Percentiles rank a stretch among this genome's conserved stretches.
Evolutionary conservation across 2,113 vertebrate genomes (phyloP).

Genomic region (Scolopax mira): DNA sequence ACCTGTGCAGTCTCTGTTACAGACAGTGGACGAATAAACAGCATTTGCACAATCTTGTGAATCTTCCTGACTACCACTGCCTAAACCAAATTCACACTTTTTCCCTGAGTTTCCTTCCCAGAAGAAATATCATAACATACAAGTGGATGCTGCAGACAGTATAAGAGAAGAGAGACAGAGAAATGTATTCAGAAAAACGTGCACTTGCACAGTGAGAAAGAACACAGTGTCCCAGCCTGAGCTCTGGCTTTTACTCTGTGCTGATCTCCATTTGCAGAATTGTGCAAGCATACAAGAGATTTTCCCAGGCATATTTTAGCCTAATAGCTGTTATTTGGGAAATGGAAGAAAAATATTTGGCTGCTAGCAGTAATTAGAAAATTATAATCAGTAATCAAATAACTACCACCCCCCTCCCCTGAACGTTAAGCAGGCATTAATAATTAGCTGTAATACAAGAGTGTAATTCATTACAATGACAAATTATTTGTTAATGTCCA

Average conservation of each 20-base stretch:
- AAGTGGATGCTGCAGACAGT: neutral
- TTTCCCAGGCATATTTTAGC: neutral
- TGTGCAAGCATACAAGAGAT: neutral
- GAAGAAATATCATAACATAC: neutral
- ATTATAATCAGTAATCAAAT: constrained; percentile 43
- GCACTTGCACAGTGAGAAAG: neutral
- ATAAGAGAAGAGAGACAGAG: neutral
- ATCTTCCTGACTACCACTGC: neutral
- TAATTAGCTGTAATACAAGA: constrained; percentile 23
- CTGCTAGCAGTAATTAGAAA: constrained; percentile 25
- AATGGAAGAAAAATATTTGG: constrained; percentile 43
- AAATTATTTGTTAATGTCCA: constrained; percentile 23
- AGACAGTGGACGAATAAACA: neutral
- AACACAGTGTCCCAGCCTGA: neutral
- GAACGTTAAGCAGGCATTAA: constrained; percentile 33
- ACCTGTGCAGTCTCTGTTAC: neutral
- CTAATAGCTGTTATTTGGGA: constrained; percentile 22
- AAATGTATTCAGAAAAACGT: neutral
- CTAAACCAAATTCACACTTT: neutral
- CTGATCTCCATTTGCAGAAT: neutral
- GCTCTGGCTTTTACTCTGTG: neutral
- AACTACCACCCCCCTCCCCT: neutral
- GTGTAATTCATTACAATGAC: constrained; percentile 39
- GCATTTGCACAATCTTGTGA: neutral
- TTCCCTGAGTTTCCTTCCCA: neutral